Base-by-base conservation (phyloP, 2,888 invertebrate genomes). In the Catocala fraxini region DNA sequence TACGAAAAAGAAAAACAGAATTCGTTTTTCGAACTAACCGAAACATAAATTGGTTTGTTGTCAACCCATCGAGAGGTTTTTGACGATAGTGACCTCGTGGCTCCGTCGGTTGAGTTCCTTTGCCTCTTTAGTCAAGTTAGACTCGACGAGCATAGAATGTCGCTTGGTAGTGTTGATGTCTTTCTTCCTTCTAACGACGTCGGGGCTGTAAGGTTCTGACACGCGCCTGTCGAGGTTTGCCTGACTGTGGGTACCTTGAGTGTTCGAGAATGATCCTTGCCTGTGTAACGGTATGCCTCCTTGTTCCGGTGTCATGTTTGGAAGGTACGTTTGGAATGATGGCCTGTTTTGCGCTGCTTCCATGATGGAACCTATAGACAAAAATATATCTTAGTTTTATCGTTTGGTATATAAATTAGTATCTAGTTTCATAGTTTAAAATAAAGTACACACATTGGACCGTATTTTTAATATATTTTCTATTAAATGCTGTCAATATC, bases 271-370 rank as follows among this genome's bases (percentile, higher is more conserved):
- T 0, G 90, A 88, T 4, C 89, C 83, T 60, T 89, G 90, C 46
- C 89, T 83, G 43, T 89, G 87, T 0, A 89, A 61, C 0, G 87
- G 85, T 7, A 85, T 81, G 9, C 86, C 52, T 3, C 86, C 83
- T 11, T 83, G 82, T 12, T 92, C 90, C 48, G 83, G 85, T 5
- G 77, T 84, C 59, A 85, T 60, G 65, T 84, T 91, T 5, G 94
- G 92, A 6, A 94, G 81, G 79, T 94, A 94, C 0, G 94, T 94
- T 79, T 94, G 94, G 88, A 94, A 94, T 34, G 94, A 89, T 10
- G 94, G 94, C 57, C 93, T 81, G 75, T 96, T 96, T 80, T 96
- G 96, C 10, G 96, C 95, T 5, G 96, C 96, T 80, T 96, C 96
- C 90, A 96, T 96, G 79, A 96, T 96, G 41, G 96, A 96, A 77